Evolutionary conservation across 2,797 vertebrate species (phyloP).

Genomic region (Champsocephalus gunnari): DNA sequence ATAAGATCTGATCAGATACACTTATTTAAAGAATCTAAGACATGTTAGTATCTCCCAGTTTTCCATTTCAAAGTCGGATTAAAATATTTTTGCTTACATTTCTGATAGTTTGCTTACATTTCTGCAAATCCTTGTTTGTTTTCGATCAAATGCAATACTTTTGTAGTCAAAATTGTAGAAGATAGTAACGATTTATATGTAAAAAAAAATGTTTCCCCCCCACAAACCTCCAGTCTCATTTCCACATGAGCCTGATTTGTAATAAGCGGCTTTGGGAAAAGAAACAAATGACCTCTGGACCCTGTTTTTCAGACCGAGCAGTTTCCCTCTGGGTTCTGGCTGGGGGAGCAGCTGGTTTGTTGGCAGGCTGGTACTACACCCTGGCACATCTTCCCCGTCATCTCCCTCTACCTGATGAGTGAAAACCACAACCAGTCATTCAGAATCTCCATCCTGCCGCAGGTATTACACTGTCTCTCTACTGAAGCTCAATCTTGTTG

Average conservation of each 20-base stretch:
- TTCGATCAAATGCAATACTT: too few species aligned
- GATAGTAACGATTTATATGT: too few species aligned
- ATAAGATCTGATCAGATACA: too few species aligned
- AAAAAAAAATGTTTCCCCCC: too few species aligned
- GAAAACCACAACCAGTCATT: constrained; percentile 98
- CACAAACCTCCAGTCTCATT: not conserved
- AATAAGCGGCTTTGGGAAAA: not conserved
- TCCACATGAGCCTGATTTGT: constrained; percentile 1
- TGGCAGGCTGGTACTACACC: constrained; percentile 97
- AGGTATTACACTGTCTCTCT: constrained; percentile 83
- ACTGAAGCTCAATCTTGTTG: not conserved
- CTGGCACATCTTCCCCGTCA: constrained; percentile 98
- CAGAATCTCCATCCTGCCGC: constrained; percentile 96
- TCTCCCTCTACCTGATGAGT: constrained; percentile 98
- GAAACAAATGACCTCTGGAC: not conserved
- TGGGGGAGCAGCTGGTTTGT: constrained; percentile 98
- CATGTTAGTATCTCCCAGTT: too few species aligned
- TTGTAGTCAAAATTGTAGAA: too few species aligned
- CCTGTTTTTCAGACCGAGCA: constrained; percentile 90
- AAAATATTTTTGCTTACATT: too few species aligned
- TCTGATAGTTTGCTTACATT: too few species aligned
- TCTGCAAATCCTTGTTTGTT: too few species aligned
- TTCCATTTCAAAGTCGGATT: too few species aligned
- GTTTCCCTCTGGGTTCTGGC: constrained; percentile 97
- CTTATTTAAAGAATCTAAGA: too few species aligned